These are phyloP conservation scores for Tokudaia muenninki DNA, from an alignment of 2,797 vertebrate species.

Conservation along the genomic window DNA sequence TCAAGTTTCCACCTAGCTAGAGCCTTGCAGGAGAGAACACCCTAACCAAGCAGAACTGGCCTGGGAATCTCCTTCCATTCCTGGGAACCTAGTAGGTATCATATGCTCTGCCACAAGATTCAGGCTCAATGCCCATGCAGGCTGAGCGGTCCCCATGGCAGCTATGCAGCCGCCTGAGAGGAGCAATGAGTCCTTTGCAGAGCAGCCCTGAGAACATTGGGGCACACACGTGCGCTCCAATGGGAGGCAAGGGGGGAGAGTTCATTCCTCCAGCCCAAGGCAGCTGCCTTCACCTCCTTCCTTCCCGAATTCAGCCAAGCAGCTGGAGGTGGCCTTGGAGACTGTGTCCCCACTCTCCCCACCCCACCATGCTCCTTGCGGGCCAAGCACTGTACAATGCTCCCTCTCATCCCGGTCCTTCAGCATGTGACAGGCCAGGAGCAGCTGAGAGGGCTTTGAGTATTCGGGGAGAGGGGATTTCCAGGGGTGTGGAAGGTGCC, in stretches of 20 bases:
- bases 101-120: background rate
- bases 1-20: background rate
- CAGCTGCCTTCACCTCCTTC: conserved; percentile 28
- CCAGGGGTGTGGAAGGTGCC: conserved; percentile 23
- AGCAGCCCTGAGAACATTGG: background rate
- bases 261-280: background rate
- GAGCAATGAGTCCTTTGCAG: background rate
- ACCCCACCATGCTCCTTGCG: background rate
- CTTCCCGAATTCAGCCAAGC: background rate
- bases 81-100: background rate
- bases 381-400: conserved; percentile 69
- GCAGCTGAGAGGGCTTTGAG: conserved; percentile 73
- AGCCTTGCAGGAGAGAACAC: background rate
- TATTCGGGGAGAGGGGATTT: conserved; percentile 66
- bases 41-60: background rate
- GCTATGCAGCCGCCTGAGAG: background rate
- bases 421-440: conserved; percentile 72
- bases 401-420: conserved; percentile 70
- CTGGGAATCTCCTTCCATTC: background rate
- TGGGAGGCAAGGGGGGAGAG: background rate
- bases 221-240: background rate
- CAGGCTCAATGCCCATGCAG: background rate
- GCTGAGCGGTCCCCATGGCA: background rate
- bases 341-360: background rate
- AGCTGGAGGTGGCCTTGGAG: background rate